Base-by-base conservation (phyloP, 2,113 vertebrate species). In the Nansenia antarctica region DNA sequence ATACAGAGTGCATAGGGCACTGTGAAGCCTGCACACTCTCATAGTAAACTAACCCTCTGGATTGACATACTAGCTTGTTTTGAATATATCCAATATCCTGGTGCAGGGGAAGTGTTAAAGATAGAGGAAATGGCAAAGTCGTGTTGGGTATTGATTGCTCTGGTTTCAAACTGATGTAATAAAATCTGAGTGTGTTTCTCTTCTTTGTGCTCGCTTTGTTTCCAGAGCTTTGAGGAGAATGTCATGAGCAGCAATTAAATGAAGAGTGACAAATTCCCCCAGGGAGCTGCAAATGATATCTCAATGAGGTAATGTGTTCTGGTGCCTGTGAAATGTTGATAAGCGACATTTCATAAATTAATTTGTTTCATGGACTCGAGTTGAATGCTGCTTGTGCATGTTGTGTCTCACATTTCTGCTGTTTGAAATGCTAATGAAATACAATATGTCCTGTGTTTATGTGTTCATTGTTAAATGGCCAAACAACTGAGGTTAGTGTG, bases 251-350 rank as follows among this genome's bases (percentile, higher is more conserved):
- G 76, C 42, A 78, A 81, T 77, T 66, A 78, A 84, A 85, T 72
- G 72, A 80, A 62, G 73, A 66, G 78, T 55, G 74, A 47, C 71
- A 29, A 4, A 9, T 26, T 73, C 74, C 77, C 77, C 78, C 77
- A 31, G 73, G 77, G 82, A 54, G 70, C 81, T 67, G 73, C 58
- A 84, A 84, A 86, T 62, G 62, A 85, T 81, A 86, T 80, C 82
- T 72, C 73, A 66, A 65, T 0, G 42, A 73, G 74, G 57, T 65
- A 57, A 71, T 4, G 1, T 60, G 57, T 65, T 65, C 65, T 73
- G 62, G 64, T 66, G 63, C 57, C 66, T 80, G 77, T 55, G 32
- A 64, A 76, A 68, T 32, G 57, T 45, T 61, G 82, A 88, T 86
- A 85, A 82, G 64, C 35, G 30, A n/a, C 24, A 73, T 67, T 74